Evolutionary conservation across 2,888 invertebrate genomes (phyloP).

Genomic region (Crocallis elinguaria): DNA sequence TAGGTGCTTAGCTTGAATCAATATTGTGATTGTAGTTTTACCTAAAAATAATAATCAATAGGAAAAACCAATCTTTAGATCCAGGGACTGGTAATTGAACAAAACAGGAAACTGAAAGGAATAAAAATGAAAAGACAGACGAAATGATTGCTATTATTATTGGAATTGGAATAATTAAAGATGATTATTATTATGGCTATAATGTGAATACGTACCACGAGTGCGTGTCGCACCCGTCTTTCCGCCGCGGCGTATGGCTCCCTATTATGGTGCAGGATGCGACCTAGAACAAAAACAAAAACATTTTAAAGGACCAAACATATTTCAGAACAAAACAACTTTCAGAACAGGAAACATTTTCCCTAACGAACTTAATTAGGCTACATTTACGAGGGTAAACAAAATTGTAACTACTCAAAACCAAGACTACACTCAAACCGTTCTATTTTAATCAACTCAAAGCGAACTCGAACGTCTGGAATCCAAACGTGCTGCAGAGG

Average conservation of each 20-base stretch:
- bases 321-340: background rate
- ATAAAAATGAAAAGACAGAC: background rate
- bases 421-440: constrained; percentile 15
- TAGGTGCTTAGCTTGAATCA: too few species aligned
- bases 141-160: background rate
- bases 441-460: constrained; percentile 36
- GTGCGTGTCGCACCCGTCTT: constrained; percentile 85
- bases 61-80: background rate
- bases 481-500: constrained; percentile 24
- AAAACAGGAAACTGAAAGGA: background rate
- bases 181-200: background rate
- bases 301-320: constrained; percentile 10
- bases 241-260: constrained; percentile 84
- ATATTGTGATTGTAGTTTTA: background rate
- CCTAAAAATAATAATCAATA: background rate
- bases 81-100: too few species aligned
- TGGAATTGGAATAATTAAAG: background rate
- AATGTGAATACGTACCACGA: constrained; percentile 73
- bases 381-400: constrained; percentile 9
- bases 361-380: constrained; percentile 8
- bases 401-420: constrained; percentile 15
- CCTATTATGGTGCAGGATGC: constrained; percentile 84
- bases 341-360: background rate
- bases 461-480: constrained; percentile 27
- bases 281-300: constrained; percentile 68